phyloP scores from a whole-genome alignment of 2,888 invertebrate species.

The Drosophila cognata region DNA sequence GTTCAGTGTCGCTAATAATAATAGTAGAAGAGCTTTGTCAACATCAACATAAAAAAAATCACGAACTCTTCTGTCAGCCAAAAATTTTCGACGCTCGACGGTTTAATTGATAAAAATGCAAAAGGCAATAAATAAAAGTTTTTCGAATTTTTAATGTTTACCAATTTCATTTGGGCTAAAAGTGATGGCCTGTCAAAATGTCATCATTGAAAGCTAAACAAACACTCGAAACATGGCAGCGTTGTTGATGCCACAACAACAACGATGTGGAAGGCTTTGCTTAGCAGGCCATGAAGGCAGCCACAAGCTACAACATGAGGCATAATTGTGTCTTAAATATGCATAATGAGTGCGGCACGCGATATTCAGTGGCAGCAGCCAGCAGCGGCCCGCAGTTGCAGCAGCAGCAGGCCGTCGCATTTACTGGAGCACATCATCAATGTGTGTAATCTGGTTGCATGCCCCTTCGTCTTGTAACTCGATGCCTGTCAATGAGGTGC shows the following conservation, averaged over 20 bases:
- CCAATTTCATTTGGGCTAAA: slow-evolving; percentile 48
- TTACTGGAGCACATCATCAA: slow-evolving; percentile 66
- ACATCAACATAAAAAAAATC: slow-evolving; percentile 20
- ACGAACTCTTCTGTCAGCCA: slow-evolving; percentile 8
- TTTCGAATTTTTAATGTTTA: slow-evolving; percentile 30
- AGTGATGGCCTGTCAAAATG: slow-evolving; percentile 70
- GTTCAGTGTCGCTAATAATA: neutral
- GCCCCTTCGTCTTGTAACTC: slow-evolving; percentile 56
- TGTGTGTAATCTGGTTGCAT: slow-evolving; percentile 45
- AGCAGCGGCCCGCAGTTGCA: slow-evolving; percentile 13
- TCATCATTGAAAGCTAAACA: slow-evolving; percentile 55
- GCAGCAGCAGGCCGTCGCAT: slow-evolving; percentile 24
- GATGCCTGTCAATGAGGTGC: slow-evolving; percentile 78
- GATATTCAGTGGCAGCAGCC: slow-evolving; percentile 42
- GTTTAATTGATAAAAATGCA: slow-evolving; percentile 11
- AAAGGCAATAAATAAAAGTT: neutral
- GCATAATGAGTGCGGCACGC: slow-evolving; percentile 67
- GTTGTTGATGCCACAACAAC: slow-evolving; percentile 27
- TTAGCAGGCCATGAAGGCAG: slow-evolving; percentile 49
- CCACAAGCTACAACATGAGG: slow-evolving; percentile 33
- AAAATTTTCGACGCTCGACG: neutral
- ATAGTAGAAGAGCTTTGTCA: slow-evolving; percentile 51
- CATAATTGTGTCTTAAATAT: slow-evolving; percentile 57
- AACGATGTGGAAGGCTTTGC: slow-evolving; percentile 26
- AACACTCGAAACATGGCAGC: slow-evolving; percentile 45